phyloP scores from a whole-genome alignment of 2,888 invertebrate species.

The Acronicta leporina region DNA sequence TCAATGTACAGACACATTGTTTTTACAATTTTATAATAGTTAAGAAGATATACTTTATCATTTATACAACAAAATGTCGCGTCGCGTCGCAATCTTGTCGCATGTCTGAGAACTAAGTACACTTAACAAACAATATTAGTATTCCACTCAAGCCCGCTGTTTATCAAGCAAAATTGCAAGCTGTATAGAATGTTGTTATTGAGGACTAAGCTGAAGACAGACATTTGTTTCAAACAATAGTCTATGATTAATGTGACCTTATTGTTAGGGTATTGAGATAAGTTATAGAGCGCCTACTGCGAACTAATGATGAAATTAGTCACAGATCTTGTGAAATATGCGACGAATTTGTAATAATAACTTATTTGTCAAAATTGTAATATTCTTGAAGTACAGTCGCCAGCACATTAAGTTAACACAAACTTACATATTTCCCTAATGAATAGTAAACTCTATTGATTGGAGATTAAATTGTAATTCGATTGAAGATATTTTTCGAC shows the following conservation, averaged over 20 bases:
- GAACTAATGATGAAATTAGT: background rate
- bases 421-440: no score
- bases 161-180: slow-evolving; percentile 55
- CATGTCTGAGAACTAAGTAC: slow-evolving; percentile 33
- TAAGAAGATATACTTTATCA: no score
- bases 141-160: slow-evolving; percentile 39
- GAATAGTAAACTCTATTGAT: no score
- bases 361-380: no score
- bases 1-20: no score
- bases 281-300: slow-evolving; percentile 22
- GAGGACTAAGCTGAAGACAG: slow-evolving; percentile 36
- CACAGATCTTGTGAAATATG: background rate
- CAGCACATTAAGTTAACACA: no score
- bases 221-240: slow-evolving; percentile 50
- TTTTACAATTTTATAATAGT: no score
- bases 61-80: background rate
- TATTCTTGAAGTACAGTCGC: no score
- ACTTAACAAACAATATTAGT: slow-evolving; percentile 45
- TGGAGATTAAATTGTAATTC: no score
- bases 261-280: slow-evolving; percentile 21
- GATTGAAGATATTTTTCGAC: no score
- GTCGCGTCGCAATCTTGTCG: slow-evolving; percentile 10
- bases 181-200: slow-evolving; percentile 44
- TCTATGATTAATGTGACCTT: slow-evolving; percentile 44
- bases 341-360: background rate